These are phyloP conservation scores for Drosophila suzukii DNA, from an alignment of 1,140 invertebrate species.

Conservation along the genomic window DNA sequence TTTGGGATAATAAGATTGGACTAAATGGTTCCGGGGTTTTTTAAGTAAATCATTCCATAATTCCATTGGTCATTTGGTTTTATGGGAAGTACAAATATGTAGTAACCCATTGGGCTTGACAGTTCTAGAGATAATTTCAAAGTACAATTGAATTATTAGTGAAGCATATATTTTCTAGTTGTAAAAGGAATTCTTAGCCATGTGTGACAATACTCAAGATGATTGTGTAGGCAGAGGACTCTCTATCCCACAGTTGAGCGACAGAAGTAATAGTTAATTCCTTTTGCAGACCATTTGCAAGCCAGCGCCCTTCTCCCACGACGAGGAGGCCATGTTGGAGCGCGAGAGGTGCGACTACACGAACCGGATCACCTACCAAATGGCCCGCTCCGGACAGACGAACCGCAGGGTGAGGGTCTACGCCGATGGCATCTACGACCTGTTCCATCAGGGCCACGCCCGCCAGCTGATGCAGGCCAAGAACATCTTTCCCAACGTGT, in stretches of 20 bases:
- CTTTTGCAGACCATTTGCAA: constrained; percentile 90
- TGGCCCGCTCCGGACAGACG: constrained; percentile 92
- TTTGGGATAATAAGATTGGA: not conserved
- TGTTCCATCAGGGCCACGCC: constrained; percentile 98
- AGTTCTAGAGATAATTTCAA: not conserved
- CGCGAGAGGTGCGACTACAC: constrained; percentile 93
- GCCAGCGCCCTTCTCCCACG: constrained; percentile 95
- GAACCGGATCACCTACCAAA: constrained; percentile 92
- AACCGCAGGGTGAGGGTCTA: constrained; percentile 95
- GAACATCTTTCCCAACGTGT: constrained; percentile 98
- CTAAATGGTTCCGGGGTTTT: no score
- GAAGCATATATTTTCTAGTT: constrained; percentile 8
- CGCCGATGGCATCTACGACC: constrained; percentile 98
- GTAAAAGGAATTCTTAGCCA: not conserved
- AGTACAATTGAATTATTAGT: not conserved
- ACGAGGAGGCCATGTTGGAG: constrained; percentile 91
- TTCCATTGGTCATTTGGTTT: no score
- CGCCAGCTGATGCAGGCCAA: constrained; percentile 99
- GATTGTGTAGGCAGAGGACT: not conserved
- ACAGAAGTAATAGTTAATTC: not conserved
- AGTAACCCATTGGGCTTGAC: not conserved
- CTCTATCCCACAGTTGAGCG: no score
- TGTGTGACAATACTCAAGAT: constrained; percentile 1
- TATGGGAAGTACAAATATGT: no score
- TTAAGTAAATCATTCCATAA: no score